Percentiles rank a stretch among this genome's conserved stretches.
These are phyloP conservation scores for Columbina picui DNA, from an alignment of 2,113 vertebrate species.

Conservation along the genomic window DNA sequence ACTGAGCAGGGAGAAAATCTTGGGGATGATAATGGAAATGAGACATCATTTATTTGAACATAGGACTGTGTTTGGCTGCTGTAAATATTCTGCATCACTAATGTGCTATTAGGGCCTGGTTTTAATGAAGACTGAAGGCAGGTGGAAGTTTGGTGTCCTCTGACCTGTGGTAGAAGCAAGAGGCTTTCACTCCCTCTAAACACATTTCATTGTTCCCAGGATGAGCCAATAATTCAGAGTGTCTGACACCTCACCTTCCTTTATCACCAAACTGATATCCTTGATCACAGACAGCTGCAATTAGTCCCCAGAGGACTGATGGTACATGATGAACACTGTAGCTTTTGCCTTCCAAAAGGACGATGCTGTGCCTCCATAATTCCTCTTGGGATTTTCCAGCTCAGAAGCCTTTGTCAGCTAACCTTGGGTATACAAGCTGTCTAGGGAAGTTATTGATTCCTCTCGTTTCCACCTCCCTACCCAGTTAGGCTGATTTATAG, in stretches of 20 bases:
- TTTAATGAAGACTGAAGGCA: background rate
- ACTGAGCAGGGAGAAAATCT: background rate
- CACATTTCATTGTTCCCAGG: background rate
- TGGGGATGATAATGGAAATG: background rate
- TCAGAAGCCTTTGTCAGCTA: slow-evolving; percentile 27
- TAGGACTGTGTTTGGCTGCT: background rate
- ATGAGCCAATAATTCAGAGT: background rate
- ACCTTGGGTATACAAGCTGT: slow-evolving; percentile 2
- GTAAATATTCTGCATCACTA: background rate
- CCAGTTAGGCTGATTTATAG: slow-evolving; percentile 23
- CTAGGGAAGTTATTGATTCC: slow-evolving; percentile 36
- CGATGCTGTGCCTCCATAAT: background rate
- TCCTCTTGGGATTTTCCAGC: background rate
- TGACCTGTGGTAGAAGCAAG: background rate
- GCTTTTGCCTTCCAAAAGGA: background rate
- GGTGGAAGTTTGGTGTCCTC: background rate
- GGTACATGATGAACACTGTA: fast-evolving
- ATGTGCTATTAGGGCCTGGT: background rate
- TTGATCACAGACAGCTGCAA: background rate
- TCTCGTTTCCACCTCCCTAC: background rate
- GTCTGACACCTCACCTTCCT: slow-evolving; percentile 17
- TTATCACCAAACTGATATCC: background rate
- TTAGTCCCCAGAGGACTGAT: background rate
- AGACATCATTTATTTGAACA: background rate
- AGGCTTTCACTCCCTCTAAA: background rate